Conservation (phyloP, 2,797 vertebrate genomes). For the Capromys pilorides region DNA sequence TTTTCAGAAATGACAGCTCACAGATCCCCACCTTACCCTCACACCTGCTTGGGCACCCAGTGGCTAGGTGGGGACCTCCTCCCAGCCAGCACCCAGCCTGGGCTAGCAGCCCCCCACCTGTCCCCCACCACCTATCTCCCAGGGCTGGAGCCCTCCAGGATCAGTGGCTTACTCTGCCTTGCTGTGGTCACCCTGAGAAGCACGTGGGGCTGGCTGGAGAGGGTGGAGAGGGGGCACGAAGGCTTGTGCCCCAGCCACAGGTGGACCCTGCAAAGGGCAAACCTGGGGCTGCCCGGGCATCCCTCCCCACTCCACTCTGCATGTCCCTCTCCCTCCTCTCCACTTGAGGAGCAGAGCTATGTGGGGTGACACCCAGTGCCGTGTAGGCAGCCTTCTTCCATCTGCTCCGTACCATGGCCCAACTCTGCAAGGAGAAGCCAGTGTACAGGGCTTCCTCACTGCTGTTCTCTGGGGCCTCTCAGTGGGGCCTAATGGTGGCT, state of each 20-base stretch:
- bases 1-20: conserved; percentile 60
- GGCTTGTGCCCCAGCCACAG: background rate
- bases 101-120: background rate
- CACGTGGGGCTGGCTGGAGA: background rate
- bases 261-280: background rate
- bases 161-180: background rate
- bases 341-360: background rate
- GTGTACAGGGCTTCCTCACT: background rate
- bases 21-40: background rate
- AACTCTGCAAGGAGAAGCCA: background rate
- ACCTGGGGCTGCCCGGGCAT: background rate
- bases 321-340: too few species aligned
- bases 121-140: background rate
- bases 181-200: background rate
- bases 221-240: background rate
- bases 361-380: background rate
- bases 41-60: conserved; percentile 56
- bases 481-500: background rate
- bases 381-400: background rate
- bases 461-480: background rate
- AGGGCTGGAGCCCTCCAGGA: background rate
- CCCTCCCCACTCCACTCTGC: too few species aligned
- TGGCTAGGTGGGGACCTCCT: background rate
- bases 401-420: background rate
- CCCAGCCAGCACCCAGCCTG: background rate